Percentiles rank a stretch among this genome's conserved stretches.
phyloP scores from a whole-genome alignment of 2,888 invertebrate genomes.

The Drosophila picticornis region DNA sequence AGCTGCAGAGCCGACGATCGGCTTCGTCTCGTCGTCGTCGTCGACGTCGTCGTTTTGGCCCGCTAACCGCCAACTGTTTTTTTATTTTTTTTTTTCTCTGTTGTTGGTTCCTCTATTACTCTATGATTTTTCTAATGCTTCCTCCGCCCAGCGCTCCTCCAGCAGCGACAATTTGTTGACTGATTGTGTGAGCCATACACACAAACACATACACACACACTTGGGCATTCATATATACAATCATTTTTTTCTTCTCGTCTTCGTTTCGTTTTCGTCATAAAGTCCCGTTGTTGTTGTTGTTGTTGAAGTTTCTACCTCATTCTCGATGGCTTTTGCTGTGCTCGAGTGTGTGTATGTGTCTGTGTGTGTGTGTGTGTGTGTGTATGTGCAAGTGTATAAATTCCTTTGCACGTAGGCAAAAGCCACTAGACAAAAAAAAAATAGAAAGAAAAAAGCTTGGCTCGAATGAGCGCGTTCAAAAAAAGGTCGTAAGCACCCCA shows the following conservation, averaged over 20 bases:
- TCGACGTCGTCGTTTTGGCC: constrained; percentile 45
- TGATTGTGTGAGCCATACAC: constrained; percentile 53
- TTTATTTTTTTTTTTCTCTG: background rate
- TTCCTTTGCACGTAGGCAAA: constrained; percentile 78
- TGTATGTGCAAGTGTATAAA: constrained; percentile 73
- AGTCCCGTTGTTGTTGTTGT: constrained; percentile 78
- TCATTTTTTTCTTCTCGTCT: constrained; percentile 53
- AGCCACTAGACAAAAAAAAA: constrained; percentile 19
- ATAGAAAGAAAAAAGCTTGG: constrained; percentile 58
- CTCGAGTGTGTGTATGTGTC: constrained; percentile 3
- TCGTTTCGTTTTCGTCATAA: constrained; percentile 79
- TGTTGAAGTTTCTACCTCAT: constrained; percentile 53
- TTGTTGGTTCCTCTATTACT: constrained; percentile 62
- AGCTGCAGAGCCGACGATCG: constrained; percentile 52
- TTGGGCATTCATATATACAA: constrained; percentile 22
- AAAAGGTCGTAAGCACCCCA: constrained; percentile 70
- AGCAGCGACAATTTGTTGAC: constrained; percentile 56
- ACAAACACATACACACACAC: constrained; percentile 18
- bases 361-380: background rate
- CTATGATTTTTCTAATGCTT: constrained; percentile 70
- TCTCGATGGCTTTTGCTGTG: constrained; percentile 52
- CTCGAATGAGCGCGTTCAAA: constrained; percentile 41
- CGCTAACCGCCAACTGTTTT: constrained; percentile 66
- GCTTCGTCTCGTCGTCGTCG: constrained; percentile 21
- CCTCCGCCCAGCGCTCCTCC: constrained; percentile 63